Conservation (phyloP, 2,888 invertebrate species). For the Taenaris catops region DNA sequence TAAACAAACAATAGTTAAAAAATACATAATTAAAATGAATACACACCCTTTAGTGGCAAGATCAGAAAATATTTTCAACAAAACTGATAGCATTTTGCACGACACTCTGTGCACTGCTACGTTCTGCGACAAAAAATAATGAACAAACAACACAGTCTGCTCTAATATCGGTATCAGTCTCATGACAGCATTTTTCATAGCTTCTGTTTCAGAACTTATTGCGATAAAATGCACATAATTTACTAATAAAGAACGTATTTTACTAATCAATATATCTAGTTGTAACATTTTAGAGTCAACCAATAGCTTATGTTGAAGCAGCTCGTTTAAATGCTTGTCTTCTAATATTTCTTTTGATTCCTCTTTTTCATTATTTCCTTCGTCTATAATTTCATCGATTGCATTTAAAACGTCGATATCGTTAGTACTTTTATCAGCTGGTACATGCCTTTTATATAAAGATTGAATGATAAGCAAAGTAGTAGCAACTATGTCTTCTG, state of each 20-base stretch:
- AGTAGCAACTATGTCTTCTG: slow-evolving; percentile 58
- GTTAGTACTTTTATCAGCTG: slow-evolving; percentile 34
- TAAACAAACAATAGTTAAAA: too few relatives aligned
- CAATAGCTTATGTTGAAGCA: slow-evolving; percentile 81
- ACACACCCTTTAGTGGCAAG: slow-evolving; percentile 85
- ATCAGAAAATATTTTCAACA: slow-evolving; percentile 92
- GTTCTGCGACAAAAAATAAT: slow-evolving; percentile 89
- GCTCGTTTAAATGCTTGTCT: slow-evolving; percentile 83
- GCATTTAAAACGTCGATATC: slow-evolving; percentile 50
- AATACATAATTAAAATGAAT: too few relatives aligned
- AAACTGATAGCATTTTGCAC: slow-evolving; percentile 90
- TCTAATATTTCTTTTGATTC: slow-evolving; percentile 73
- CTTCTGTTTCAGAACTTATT: slow-evolving; percentile 33
- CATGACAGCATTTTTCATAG: slow-evolving; percentile 52
- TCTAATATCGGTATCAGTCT: slow-evolving; percentile 85
- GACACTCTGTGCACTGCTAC: slow-evolving; percentile 88
- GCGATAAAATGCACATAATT: slow-evolving; percentile 63
- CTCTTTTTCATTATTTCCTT: slow-evolving; percentile 44
- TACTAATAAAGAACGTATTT: slow-evolving; percentile 53
- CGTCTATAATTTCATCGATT: slow-evolving; percentile 56
- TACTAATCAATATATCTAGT: slow-evolving; percentile 61
- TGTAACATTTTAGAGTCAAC: slow-evolving; percentile 81
- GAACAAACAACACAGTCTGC: slow-evolving; percentile 86
- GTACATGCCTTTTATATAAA: slow-evolving; percentile 63
- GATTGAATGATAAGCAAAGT: slow-evolving; percentile 53